Conservation (phyloP, 2,888 invertebrate species). For the Neoaliturus tenellus region DNA sequence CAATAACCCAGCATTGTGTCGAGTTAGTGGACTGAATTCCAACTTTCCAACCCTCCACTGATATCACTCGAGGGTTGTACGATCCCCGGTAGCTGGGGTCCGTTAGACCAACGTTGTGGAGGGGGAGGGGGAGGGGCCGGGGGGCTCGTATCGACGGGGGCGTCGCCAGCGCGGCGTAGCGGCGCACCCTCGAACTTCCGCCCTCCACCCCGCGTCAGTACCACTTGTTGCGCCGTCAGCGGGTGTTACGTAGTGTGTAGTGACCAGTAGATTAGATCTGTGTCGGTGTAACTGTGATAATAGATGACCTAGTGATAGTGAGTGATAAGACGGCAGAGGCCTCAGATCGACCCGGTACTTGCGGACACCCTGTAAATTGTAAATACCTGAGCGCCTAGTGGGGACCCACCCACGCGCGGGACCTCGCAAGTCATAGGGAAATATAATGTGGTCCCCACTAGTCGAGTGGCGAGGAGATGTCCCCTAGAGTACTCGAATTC, state of each 20-base stretch:
- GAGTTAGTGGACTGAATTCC: too few relatives aligned
- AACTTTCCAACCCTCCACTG: too few relatives aligned
- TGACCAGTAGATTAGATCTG: slow-evolving; percentile 11
- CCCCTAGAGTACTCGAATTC: too few relatives aligned
- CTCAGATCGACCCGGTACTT: too few relatives aligned
- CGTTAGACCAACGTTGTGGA: too few relatives aligned
- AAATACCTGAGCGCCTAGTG: too few relatives aligned
- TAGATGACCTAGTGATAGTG: slow-evolving; percentile 17
- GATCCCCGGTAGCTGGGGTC: neutral
- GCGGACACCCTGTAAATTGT: too few relatives aligned
- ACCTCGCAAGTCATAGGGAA: too few relatives aligned
- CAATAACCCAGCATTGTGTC: too few relatives aligned
- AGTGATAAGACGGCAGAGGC: neutral
- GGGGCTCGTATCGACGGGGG: neutral
- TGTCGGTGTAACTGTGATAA: slow-evolving; percentile 16
- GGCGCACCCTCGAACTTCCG: neutral
- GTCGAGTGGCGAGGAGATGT: too few relatives aligned
- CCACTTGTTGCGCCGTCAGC: slow-evolving; percentile 14
- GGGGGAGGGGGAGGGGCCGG: neutral
- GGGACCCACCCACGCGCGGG: too few relatives aligned
- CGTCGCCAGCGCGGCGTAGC: neutral
- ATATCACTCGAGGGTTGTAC: neutral
- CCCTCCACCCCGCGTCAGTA: neutral
- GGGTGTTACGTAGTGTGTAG: slow-evolving; percentile 1
- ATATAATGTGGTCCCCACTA: too few relatives aligned